A percentile compares a stretch with the other conserved stretches of the same genome.
These are phyloP conservation scores for Anoura caudifer DNA, from an alignment of 2,113 vertebrate genomes.

Conservation along the genomic window DNA sequence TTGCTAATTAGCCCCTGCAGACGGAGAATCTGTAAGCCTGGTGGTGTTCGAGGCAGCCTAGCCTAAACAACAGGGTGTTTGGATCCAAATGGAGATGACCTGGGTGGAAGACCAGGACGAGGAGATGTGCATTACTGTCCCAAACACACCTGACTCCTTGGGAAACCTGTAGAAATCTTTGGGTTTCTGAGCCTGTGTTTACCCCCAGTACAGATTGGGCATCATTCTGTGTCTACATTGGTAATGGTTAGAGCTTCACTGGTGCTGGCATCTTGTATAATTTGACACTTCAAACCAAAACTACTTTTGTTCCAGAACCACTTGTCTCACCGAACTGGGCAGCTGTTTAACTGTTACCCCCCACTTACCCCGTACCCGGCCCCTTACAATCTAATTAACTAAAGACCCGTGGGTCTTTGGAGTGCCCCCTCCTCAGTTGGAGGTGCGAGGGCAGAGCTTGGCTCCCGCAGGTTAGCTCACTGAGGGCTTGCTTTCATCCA, in stretches of 20 bases:
- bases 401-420: neutral
- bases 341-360: neutral
- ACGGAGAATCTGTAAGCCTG: neutral
- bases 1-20: neutral
- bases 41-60: neutral
- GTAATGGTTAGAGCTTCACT: neutral
- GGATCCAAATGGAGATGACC: neutral
- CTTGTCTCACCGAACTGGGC: neutral
- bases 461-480: conserved; percentile 50
- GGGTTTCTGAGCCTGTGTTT: neutral
- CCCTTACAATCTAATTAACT: neutral
- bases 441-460: conserved; percentile 1
- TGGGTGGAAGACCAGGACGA: neutral
- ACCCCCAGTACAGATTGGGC: neutral
- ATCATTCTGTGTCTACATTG: neutral
- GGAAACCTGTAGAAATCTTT: neutral
- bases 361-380: neutral
- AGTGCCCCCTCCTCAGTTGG: neutral
- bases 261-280: neutral
- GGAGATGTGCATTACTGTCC: neutral
- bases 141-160: neutral
- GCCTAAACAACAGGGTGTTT: neutral
- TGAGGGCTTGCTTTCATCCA: conserved; percentile 45
- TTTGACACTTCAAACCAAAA: conserved; percentile 36
- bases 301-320: neutral